Percentiles rank a stretch among this genome's conserved stretches.
Conservation (phyloP, 2,888 invertebrate genomes). For the Cephus runcator region DNA sequence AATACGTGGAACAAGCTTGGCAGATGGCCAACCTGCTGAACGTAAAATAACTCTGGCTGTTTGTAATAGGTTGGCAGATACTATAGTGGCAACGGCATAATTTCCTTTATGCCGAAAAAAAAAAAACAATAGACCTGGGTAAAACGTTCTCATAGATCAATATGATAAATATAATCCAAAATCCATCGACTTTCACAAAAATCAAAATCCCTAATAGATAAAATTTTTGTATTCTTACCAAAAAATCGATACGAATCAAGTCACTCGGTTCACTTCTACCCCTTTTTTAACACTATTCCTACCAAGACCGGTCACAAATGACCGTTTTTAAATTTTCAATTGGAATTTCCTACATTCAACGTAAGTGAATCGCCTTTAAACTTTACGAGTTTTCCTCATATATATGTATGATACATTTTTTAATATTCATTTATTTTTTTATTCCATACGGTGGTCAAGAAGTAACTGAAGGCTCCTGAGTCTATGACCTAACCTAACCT, state of each 20-base stretch:
- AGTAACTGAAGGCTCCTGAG: too few relatives aligned
- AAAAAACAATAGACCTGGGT: slow-evolving; percentile 29
- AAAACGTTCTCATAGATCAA: not conserved
- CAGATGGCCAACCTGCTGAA: slow-evolving; percentile 41
- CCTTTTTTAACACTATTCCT: too few relatives aligned
- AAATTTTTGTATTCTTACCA: not conserved
- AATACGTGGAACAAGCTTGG: slow-evolving; percentile 42
- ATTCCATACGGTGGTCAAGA: too few relatives aligned
- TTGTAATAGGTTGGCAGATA: slow-evolving; percentile 10
- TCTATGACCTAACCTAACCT: too few relatives aligned
- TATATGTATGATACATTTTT: too few relatives aligned
- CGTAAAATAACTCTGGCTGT: slow-evolving; percentile 46
- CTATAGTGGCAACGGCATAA: slow-evolving; percentile 35
- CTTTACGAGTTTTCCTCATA: too few relatives aligned
- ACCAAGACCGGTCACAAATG: too few relatives aligned
- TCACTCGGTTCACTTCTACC: too few relatives aligned
- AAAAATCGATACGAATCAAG: not conserved
- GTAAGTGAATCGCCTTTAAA: too few relatives aligned
- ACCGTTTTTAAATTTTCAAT: too few relatives aligned
- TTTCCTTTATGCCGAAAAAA: slow-evolving; percentile 33
- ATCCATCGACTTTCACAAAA: not conserved
- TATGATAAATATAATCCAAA: not conserved
- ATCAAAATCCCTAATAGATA: not conserved
- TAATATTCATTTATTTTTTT: too few relatives aligned
- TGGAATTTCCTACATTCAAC: too few relatives aligned